Conservation (phyloP, 2,888 invertebrate genomes). For the Patella pellucida region DNA sequence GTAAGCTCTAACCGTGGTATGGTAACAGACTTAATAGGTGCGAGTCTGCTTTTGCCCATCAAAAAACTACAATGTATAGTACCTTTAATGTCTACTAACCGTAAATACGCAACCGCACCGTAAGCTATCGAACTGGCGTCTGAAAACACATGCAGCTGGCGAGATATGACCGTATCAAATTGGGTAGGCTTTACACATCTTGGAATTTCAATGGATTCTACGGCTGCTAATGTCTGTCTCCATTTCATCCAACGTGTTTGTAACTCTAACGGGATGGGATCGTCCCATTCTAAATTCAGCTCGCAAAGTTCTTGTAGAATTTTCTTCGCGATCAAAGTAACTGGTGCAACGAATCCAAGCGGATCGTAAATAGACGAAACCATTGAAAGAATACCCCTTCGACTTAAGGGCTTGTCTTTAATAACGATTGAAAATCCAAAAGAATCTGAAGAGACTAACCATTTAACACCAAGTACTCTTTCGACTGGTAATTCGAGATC, state of each 20-base stretch:
- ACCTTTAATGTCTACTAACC: constrained; percentile 19
- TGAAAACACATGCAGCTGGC: constrained; percentile 30
- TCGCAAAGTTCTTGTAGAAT: background rate
- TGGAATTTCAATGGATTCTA: constrained; percentile 6
- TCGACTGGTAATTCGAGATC: constrained; percentile 13
- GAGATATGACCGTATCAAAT: constrained; percentile 17
- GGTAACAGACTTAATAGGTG: constrained; percentile 15
- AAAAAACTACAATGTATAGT: constrained; percentile 27
- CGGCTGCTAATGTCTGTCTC: background rate
- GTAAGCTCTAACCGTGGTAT: constrained; percentile 17
- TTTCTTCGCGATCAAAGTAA: constrained; percentile 7
- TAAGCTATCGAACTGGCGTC: constrained; percentile 31
- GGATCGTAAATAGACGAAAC: constrained; percentile 10
- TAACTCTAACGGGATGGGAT: background rate
- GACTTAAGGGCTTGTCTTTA: background rate
- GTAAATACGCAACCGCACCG: constrained; percentile 27
- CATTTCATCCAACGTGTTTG: background rate
- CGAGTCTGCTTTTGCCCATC: constrained; percentile 14
- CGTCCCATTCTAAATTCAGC: constrained; percentile 11
- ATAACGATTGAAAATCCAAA: background rate
- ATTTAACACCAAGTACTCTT: constrained; percentile 9
- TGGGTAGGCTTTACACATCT: constrained; percentile 26
- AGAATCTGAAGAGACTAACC: background rate
- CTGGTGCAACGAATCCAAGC: constrained; percentile 12
- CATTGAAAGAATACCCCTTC: constrained; percentile 10